A percentile compares a stretch with the other conserved stretches of the same genome.
Evolutionary conservation across 2,797 vertebrate genomes (phyloP).

Genomic region (Craterocephalus amniculus): DNA sequence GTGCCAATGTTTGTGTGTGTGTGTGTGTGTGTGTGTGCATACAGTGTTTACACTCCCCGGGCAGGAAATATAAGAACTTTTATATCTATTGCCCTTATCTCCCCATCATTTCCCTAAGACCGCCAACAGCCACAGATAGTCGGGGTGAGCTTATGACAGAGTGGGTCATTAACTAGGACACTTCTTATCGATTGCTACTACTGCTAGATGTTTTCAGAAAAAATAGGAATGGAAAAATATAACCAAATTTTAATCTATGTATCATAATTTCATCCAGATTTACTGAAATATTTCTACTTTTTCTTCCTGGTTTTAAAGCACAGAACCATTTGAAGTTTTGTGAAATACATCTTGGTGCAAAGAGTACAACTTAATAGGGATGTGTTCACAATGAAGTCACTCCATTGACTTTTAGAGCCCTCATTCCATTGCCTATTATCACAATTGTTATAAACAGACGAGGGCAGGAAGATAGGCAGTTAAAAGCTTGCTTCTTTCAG

Average conservation of each 20-base stretch:
- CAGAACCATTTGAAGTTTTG: background rate
- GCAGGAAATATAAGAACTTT: conserved; percentile 28
- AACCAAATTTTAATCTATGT: background rate
- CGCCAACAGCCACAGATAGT: conserved; percentile 27
- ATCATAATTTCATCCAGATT: background rate
- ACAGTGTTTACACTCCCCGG: conserved; percentile 5
- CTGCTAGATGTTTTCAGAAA: conserved; percentile 2
- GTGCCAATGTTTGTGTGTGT: conserved; percentile 6
- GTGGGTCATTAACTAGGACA: conserved; percentile 34
- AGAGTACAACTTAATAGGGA: conserved; percentile 33
- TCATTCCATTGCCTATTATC: conserved; percentile 25
- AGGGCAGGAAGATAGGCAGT: conserved; percentile 33
- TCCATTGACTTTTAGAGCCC: conserved; percentile 47
- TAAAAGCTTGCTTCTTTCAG: conserved; percentile 41
- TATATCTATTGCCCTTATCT: conserved; percentile 40
- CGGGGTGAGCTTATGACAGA: conserved; percentile 1
- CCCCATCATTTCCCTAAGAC: conserved; percentile 30
- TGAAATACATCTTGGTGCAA: conserved; percentile 4
- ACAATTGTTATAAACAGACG: conserved; percentile 24
- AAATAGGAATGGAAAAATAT: background rate
- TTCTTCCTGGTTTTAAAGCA: background rate
- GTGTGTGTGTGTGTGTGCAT: conserved; percentile 6
- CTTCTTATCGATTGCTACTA: conserved; percentile 5
- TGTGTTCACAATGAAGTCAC: conserved; percentile 30
- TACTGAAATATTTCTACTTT: background rate